A percentile compares a stretch with the other conserved stretches of the same genome.
Conservation (phyloP, 2,888 invertebrate genomes). For the Diadegma fenestrale region DNA sequence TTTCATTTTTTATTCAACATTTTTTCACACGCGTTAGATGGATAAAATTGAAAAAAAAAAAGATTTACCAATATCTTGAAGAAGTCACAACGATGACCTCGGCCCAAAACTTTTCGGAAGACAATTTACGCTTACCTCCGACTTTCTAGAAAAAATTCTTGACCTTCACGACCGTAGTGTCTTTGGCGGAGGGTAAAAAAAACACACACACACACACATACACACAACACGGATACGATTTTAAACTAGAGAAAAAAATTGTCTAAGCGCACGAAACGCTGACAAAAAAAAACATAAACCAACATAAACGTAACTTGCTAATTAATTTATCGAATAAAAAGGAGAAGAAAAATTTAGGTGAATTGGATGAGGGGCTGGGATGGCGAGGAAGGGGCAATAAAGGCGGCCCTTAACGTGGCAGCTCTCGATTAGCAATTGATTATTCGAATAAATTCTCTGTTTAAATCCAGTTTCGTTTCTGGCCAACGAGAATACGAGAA, state of each 20-base stretch:
- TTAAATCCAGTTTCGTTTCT: conserved; percentile 22
- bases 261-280: neutral
- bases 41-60: conserved; percentile 3
- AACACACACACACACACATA: neutral
- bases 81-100: neutral
- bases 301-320: conserved; percentile 31
- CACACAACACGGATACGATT: conserved; percentile 3
- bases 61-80: neutral
- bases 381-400: conserved; percentile 12
- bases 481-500: conserved; percentile 33
- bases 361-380: conserved; percentile 38
- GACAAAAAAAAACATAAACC: conserved; percentile 11
- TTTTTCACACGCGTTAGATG: conserved; percentile 45
- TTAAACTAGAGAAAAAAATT: neutral
- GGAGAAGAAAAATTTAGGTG: conserved; percentile 54
- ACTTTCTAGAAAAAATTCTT: neutral
- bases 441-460: conserved; percentile 10
- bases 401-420: conserved; percentile 1
- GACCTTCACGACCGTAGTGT: neutral
- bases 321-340: conserved; percentile 59
- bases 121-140: neutral
- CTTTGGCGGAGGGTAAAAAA: neutral
- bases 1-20: conserved; percentile 34
- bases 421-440: conserved; percentile 38
- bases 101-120: neutral